Conservation (phyloP, 2,113 vertebrate genomes). For the Pelodiscus sinensis region DNA sequence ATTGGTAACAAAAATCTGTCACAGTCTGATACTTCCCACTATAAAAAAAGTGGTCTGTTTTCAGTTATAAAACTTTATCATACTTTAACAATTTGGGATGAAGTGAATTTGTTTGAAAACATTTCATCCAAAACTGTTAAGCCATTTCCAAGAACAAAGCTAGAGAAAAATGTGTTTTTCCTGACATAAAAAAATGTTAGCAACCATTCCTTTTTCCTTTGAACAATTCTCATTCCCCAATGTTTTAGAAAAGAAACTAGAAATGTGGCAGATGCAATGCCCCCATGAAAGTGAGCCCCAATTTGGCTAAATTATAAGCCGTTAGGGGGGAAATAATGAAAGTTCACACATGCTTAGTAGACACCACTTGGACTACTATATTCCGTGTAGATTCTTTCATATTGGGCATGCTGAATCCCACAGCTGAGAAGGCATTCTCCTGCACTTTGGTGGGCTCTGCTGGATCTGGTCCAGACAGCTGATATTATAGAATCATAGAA, state of each 20-base stretch:
- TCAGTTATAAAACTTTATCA: background rate
- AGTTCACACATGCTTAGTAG: background rate
- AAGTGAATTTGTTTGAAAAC: background rate
- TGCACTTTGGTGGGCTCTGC: background rate
- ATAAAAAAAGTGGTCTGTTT: background rate
- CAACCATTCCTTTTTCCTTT: background rate
- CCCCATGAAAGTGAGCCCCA: background rate
- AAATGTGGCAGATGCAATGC: too few species aligned
- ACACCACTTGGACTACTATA: background rate
- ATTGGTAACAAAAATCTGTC: too few species aligned
- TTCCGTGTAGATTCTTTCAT: background rate
- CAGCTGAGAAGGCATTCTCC: background rate
- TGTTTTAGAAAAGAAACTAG: accelerated
- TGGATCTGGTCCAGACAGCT: background rate
- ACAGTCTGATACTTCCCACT: background rate
- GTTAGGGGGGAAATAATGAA: background rate
- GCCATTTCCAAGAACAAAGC: background rate
- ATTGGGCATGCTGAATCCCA: background rate
- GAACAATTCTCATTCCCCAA: background rate
- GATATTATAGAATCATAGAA: too few species aligned
- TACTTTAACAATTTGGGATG: background rate
- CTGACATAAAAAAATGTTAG: background rate
- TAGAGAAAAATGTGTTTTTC: background rate
- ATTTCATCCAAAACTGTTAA: background rate
- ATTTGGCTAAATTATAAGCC: background rate